phyloP scores from a whole-genome alignment of 2,113 vertebrate genomes.

The Pollachius pollachius region DNA sequence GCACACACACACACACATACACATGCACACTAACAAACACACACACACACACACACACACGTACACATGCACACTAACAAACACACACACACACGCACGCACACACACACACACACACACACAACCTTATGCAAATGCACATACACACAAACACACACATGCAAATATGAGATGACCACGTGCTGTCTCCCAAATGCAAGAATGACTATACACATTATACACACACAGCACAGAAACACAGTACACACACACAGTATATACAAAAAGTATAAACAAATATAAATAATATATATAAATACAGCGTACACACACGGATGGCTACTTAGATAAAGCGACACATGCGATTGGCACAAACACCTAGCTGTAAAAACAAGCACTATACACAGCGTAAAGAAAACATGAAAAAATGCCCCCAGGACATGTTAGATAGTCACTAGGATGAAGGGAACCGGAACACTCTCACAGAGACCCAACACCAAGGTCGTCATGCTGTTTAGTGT shows the following conservation, averaged over 20 bases:
- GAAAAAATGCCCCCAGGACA: not conserved
- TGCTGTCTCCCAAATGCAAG: not conserved
- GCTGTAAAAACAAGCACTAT: no score
- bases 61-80: not conserved
- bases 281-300: not conserved
- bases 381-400: not conserved
- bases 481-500: not conserved
- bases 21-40: constrained; percentile 14
- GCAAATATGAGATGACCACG: not conserved
- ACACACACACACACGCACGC: constrained; percentile 28
- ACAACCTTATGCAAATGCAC: constrained; percentile 14
- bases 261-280: not conserved
- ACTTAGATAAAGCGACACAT: constrained; percentile 12
- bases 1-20: constrained; percentile 1
- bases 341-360: not conserved
- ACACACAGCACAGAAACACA: not conserved
- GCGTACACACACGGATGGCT: not conserved
- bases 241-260: not conserved
- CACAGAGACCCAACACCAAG: no score
- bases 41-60: constrained; percentile 7
- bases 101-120: constrained; percentile 37
- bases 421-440: constrained; percentile 22
- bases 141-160: constrained; percentile 3
- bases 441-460: constrained; percentile 12
- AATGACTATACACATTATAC: not conserved